phyloP scores from a whole-genome alignment of 2,888 invertebrate genomes.

The Oligia latruncula region DNA sequence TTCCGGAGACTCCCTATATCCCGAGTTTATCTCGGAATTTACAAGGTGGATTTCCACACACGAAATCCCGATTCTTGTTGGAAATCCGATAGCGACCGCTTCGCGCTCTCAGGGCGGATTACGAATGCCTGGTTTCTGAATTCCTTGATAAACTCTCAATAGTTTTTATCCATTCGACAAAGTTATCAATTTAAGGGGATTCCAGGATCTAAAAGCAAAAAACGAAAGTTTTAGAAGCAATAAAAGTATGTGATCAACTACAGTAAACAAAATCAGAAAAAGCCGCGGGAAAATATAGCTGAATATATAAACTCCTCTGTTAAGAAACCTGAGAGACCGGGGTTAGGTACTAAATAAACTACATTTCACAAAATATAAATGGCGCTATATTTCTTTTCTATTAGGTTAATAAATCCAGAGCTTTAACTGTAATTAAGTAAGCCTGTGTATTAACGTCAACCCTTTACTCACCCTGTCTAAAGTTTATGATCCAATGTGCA shows the following conservation, averaged over 20 bases:
- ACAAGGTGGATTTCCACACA: not conserved
- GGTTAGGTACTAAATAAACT: not conserved
- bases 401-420: slow-evolving; percentile 3
- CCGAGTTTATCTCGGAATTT: slow-evolving; percentile 1
- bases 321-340: not conserved
- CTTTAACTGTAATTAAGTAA: slow-evolving; percentile 36
- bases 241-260: too few relatives aligned
- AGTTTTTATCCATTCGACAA: not conserved
- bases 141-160: not conserved
- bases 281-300: not conserved
- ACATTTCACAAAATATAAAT: not conserved
- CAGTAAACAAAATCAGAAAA: too few relatives aligned
- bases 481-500: slow-evolving; percentile 50
- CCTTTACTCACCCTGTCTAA: slow-evolving; percentile 33
- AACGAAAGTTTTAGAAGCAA: too few relatives aligned
- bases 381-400: not conserved
- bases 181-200: not conserved
- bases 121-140: not conserved
- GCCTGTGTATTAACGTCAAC: slow-evolving; percentile 23
- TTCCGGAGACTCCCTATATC: not conserved
- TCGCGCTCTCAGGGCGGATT: not conserved
- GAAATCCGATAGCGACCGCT: not conserved
- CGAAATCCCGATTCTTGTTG: not conserved
- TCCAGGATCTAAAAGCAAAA: too few relatives aligned
- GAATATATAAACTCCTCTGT: not conserved